Conservation (phyloP, 2,888 invertebrate species). For the Charanyca ferruginea region DNA sequence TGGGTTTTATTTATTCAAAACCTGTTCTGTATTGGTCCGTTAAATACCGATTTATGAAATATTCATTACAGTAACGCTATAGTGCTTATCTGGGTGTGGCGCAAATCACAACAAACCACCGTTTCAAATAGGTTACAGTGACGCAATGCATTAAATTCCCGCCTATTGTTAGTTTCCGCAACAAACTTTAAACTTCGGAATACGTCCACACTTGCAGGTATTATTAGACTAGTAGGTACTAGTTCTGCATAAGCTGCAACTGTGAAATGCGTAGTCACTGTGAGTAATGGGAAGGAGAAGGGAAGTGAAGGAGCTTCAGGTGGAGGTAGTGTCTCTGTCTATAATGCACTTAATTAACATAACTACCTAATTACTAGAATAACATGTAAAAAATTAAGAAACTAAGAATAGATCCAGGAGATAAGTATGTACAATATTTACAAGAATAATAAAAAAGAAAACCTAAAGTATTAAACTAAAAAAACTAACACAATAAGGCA, state of each 20-base stretch:
- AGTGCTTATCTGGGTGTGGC: constrained; percentile 15
- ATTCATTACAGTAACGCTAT: constrained; percentile 7
- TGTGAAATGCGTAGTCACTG: constrained; percentile 13
- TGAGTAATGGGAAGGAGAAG: too few species aligned
- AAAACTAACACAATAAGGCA: too few species aligned
- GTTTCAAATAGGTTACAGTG: constrained; percentile 41
- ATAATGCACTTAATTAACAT: too few species aligned
- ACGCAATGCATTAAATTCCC: constrained; percentile 20
- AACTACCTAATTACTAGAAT: too few species aligned
- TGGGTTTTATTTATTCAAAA: background rate
- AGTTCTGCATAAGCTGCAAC: constrained; percentile 10
- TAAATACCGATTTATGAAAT: constrained; percentile 17
- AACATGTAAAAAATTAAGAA: too few species aligned
- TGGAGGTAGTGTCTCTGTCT: too few species aligned
- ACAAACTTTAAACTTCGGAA: constrained; percentile 4
- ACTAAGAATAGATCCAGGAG: too few species aligned
- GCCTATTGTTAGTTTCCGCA: constrained; percentile 14
- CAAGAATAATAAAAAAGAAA: too few species aligned
- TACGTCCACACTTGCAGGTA: constrained; percentile 4
- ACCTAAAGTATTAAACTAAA: too few species aligned
- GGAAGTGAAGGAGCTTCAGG: background rate
- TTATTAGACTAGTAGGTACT: constrained; percentile 21
- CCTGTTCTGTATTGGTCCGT: background rate
- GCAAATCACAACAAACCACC: constrained; percentile 30
- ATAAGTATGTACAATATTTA: too few species aligned